Conservation (phyloP, 2,113 vertebrate species). For the Sphyrna mokarran region DNA sequence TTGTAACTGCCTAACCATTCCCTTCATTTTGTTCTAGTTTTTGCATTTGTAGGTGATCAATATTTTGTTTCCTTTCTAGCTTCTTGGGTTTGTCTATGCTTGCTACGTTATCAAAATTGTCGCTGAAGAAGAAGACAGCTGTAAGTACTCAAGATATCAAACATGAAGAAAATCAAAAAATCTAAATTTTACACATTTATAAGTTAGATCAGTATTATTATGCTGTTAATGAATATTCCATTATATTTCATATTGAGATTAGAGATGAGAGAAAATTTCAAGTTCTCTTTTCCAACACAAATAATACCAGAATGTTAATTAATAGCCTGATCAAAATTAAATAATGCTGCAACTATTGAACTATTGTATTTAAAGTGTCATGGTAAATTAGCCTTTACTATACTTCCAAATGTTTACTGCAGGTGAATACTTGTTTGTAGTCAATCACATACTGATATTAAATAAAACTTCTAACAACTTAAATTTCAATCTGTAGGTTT, state of each 20-base stretch:
- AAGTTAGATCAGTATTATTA: neutral
- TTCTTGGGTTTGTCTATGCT: conserved; percentile 95
- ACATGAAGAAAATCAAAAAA: neutral
- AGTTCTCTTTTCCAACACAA: neutral
- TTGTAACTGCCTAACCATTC: neutral
- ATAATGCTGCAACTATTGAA: neutral
- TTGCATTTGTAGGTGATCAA: neutral
- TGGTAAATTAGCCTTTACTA: neutral
- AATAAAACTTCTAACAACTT: neutral
- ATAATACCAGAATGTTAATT: neutral
- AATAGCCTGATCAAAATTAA: neutral
- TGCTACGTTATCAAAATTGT: conserved; percentile 98
- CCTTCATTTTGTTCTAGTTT: neutral
- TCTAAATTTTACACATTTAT: neutral
- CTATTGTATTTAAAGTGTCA: neutral
- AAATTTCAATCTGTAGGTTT: neutral
- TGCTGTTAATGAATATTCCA: neutral
- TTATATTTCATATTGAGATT: neutral
- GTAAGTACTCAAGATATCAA: conserved; percentile 70
- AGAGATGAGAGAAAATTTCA: neutral
- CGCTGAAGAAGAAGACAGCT: conserved; percentile 98
- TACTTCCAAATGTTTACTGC: neutral
- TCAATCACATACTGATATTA: neutral
- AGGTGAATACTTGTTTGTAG: neutral
- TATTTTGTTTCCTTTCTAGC: conserved; percentile 68